These are phyloP conservation scores for Brachycybe producta DNA, from an alignment of 2,888 invertebrate genomes.

Conservation along the genomic window DNA sequence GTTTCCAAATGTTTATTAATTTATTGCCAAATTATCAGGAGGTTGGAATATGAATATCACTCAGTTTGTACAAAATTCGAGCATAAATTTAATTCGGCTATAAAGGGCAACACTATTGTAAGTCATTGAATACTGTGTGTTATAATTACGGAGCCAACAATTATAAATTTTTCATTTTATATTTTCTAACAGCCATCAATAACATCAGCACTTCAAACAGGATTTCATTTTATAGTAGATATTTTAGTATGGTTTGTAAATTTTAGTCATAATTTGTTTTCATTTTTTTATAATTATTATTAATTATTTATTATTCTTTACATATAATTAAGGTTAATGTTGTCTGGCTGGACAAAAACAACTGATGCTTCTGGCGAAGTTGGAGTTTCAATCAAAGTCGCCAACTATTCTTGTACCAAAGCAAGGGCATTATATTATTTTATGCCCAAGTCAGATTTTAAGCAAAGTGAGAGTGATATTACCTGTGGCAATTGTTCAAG, in stretches of 20 bases:
- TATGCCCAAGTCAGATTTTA: not conserved
- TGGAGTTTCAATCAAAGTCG: not conserved
- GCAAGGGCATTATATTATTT: not conserved
- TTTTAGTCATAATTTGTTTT: too few relatives aligned
- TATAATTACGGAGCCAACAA: too few relatives aligned
- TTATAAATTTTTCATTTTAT: not conserved
- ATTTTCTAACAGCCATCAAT: not conserved
- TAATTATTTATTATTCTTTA: not conserved
- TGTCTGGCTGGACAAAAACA: not conserved
- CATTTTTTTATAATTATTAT: not conserved
- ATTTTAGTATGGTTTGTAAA: not conserved
- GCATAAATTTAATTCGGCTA: not conserved
- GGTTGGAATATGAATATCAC: conserved; percentile 7
- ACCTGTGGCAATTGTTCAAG: not conserved
- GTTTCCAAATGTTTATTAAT: not conserved
- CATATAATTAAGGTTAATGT: not conserved
- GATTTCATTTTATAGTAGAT: conserved; percentile 1
- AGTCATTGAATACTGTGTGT: too few relatives aligned
- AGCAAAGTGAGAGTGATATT: not conserved
- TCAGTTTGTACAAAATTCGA: not conserved
- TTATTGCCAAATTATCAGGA: not conserved
- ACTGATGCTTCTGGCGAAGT: conserved; percentile 2
- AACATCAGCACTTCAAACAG: not conserved
- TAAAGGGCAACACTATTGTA: too few relatives aligned
- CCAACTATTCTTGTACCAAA: conserved; percentile 1